Conservation (phyloP, 2,888 invertebrate genomes). For the Hypomecis atomaria region DNA sequence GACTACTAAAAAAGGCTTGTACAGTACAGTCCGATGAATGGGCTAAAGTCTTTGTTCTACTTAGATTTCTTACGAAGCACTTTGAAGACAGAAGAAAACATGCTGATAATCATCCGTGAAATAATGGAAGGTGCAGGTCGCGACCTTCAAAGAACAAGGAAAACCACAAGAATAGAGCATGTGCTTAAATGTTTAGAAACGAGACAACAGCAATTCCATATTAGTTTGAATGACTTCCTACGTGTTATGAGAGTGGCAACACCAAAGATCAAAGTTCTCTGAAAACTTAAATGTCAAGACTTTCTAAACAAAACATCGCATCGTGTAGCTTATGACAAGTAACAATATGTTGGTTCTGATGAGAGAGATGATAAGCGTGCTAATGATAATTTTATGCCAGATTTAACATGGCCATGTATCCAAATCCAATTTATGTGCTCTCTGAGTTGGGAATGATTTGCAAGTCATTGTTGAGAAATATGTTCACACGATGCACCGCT, state of each 20-base stretch:
- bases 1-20: too few species aligned
- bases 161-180: too few species aligned
- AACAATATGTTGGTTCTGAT: slow-evolving; percentile 30
- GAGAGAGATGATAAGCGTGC: slow-evolving; percentile 19
- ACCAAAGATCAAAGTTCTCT: slow-evolving; percentile 29
- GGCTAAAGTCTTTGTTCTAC: too few species aligned
- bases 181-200: too few species aligned
- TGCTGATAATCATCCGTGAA: too few species aligned
- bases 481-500: neutral
- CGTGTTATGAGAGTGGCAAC: slow-evolving; percentile 17
- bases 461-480: neutral
- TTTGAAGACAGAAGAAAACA: too few species aligned
- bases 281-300: slow-evolving; percentile 43
- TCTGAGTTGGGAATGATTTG: neutral
- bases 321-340: slow-evolving; percentile 37
- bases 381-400: slow-evolving; percentile 34
- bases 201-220: neutral
- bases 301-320: slow-evolving; percentile 38
- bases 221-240: slow-evolving; percentile 4
- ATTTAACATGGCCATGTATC: slow-evolving; percentile 15
- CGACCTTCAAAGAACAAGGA: too few species aligned
- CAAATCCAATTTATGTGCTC: neutral
- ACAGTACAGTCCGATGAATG: too few species aligned
- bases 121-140: too few species aligned
- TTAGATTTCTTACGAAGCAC: too few species aligned